Base-by-base conservation (phyloP, 2,888 invertebrate species). In the Phoenoteleia sp. region DNA sequence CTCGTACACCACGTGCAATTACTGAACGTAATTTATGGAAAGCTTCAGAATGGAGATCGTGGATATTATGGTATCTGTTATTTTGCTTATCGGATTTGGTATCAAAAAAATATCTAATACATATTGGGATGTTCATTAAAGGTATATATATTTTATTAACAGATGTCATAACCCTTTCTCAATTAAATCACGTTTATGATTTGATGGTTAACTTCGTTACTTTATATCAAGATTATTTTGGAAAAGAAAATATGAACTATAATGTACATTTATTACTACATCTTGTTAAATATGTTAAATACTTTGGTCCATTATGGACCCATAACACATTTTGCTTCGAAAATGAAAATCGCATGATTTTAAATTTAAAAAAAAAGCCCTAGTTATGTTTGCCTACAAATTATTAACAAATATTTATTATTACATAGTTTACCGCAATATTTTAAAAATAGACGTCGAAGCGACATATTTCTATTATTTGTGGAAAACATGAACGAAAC, bases 231-330 rank as follows among this genome's bases (percentile, higher is more conserved):
- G 13, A 33, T 27, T 74, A 27, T 27, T 74, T 56, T 33, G 25
- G 27, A 11, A 45, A 56, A 47, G n/a, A 17, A 1, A 39, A 52
- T 1, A 71, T 71, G 62, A 56, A 42, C 2, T 62, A 54, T 21
- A 74, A 83, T 27, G 52, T 83, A 3, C 83, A 83, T 47, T 39
- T 72, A 15, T 15, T 79, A 5, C 4, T 36, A 6, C 62, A 74
- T 36, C 4, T 79, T 17, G 9, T 17, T 5, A 42, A 58, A 33
- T 67, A 56, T 21, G 67, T 69, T 25, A n/a, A 2, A 1, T 29
- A 69, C 49, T 84, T 66, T 58, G 71, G 72, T 25, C 81, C 60
- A 4, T 39, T 72, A 15, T 75, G 75, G 66, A 23, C 75, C n/a
- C 76, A 76, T 13, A 54, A n/a, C 17, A 85, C 74, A 2, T 75